phyloP scores from a whole-genome alignment of 2,113 vertebrate genomes.

The Bufo bufo region DNA sequence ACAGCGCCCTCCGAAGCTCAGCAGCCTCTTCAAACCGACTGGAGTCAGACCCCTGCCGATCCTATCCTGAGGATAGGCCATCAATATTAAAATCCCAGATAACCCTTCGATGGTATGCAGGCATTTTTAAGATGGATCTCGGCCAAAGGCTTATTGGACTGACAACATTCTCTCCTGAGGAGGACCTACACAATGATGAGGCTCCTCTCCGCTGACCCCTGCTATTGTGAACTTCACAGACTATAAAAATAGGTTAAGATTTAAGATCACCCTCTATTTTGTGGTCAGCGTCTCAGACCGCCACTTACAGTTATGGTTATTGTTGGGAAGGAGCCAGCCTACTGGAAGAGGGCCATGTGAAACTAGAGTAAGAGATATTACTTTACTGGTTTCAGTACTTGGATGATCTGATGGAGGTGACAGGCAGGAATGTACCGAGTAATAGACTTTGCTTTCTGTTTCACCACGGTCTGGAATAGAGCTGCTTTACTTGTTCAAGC shows the following conservation, averaged over 20 bases:
- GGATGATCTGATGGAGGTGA: background rate
- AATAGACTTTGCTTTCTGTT: background rate
- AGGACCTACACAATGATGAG: background rate
- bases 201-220: background rate
- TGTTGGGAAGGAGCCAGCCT: slow-evolving; percentile 4
- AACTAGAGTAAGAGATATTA: slow-evolving; percentile 14
- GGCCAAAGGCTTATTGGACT: too few species aligned
- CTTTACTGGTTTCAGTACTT: background rate
- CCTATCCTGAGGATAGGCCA: too few species aligned
- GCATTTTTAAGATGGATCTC: too few species aligned
- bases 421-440: background rate
- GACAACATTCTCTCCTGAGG: too few species aligned
- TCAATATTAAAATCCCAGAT: too few species aligned
- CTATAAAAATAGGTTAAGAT: slow-evolving; percentile 2
- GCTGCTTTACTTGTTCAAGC: background rate
- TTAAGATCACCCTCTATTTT: background rate
- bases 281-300: slow-evolving; percentile 16
- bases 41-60: too few species aligned
- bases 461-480: background rate
- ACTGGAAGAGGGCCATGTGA: background rate
- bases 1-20: too few species aligned
- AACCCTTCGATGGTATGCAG: too few species aligned
- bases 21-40: too few species aligned
- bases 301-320: slow-evolving; percentile 23
- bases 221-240: background rate